A percentile compares a stretch with the other conserved stretches of the same genome.
Conservation (phyloP, 2,888 invertebrate genomes). For the Loripinus fragilis region DNA sequence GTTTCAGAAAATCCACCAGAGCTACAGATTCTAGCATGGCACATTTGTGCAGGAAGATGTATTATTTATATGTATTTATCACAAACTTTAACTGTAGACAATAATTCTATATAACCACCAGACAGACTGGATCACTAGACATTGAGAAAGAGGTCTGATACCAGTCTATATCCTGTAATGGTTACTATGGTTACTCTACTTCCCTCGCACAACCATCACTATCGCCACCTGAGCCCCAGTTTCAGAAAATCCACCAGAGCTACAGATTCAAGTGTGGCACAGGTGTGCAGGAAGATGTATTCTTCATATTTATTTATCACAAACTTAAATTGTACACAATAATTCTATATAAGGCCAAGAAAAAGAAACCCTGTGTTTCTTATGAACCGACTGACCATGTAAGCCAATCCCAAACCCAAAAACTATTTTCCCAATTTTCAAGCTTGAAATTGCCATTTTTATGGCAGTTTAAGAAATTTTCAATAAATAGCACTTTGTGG, state of each 20-base stretch:
- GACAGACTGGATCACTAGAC: slow-evolving; percentile 44
- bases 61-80: too few relatives aligned
- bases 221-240: slow-evolving; percentile 44
- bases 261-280: slow-evolving; percentile 47
- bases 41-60: slow-evolving; percentile 44
- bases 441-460: too few relatives aligned
- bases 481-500: too few relatives aligned
- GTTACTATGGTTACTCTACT: slow-evolving; percentile 42
- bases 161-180: slow-evolving; percentile 42
- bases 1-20: slow-evolving; percentile 36
- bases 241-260: slow-evolving; percentile 33
- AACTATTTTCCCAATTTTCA: too few relatives aligned
- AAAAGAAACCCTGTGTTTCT: too few relatives aligned
- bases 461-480: too few relatives aligned
- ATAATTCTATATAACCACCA: neutral
- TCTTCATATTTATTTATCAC: too few relatives aligned
- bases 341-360: too few relatives aligned
- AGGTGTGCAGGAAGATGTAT: slow-evolving; percentile 41
- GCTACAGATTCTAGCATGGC: slow-evolving; percentile 43
- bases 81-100: neutral
- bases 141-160: slow-evolving; percentile 56
- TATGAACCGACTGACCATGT: too few relatives aligned
- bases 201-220: slow-evolving; percentile 53
- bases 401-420: too few relatives aligned
- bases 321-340: too few relatives aligned